A percentile compares a stretch with the other conserved stretches of the same genome.
Evolutionary conservation across 2,113 vertebrate genomes (phyloP).

Genomic region (Percina caprodes): DNA sequence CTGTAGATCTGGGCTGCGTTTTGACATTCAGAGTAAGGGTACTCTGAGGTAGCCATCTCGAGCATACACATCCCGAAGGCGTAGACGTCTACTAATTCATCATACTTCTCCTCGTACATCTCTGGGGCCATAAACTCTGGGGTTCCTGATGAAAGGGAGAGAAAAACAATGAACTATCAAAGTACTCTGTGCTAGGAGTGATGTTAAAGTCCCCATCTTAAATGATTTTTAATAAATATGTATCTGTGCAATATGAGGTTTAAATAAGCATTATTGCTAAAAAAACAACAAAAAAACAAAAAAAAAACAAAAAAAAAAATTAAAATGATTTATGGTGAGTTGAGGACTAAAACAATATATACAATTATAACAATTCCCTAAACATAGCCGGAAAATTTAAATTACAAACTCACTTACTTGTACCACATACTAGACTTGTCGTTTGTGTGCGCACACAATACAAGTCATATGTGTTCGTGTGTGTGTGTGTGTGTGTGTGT

Average conservation of each 20-base stretch:
- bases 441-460: not conserved
- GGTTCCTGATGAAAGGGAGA: slow-evolving; percentile 91
- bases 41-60: slow-evolving; percentile 99
- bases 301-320: too few relatives aligned
- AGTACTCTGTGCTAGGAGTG: not conserved
- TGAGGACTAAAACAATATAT: not conserved
- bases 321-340: not conserved
- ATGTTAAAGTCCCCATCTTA: not conserved
- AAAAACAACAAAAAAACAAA: too few relatives aligned
- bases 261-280: not conserved
- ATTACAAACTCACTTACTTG: slow-evolving; percentile 9
- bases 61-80: slow-evolving; percentile 99
- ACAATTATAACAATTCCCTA: not conserved
- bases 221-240: not conserved
- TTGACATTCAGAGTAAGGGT: slow-evolving; percentile 99
- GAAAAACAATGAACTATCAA: slow-evolving; percentile 46
- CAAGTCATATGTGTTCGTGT: not conserved
- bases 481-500: not conserved
- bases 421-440: not conserved
- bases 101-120: slow-evolving; percentile 99
- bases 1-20: slow-evolving; percentile 99
- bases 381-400: slow-evolving; percentile 5
- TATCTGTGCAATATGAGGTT: not conserved
- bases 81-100: slow-evolving; percentile 98
- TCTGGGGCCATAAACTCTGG: slow-evolving; percentile 99